Evolutionary conservation across 2,797 vertebrate genomes (phyloP), one percentile per base, ranked within the genome.

Genomic region (Phataginus tetradactyla): DNA sequence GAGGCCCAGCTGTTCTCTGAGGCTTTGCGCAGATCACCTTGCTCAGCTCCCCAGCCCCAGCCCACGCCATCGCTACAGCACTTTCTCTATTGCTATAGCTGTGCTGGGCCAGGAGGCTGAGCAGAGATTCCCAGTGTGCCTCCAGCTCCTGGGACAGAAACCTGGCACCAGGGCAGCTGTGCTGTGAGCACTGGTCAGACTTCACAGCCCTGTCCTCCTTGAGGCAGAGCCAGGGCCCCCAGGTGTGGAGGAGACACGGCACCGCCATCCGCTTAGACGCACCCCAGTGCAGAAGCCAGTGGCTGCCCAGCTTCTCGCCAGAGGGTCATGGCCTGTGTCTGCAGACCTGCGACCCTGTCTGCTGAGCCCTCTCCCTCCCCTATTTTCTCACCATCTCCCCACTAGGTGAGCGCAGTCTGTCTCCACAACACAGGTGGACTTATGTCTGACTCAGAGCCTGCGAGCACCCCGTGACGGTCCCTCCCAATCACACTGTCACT

Each of bases 401-500:
- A 29, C 21, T 64, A 39, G 88, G 3, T 0, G 32, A 51, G 45
- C 32, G 39, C 66, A 11, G 61, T 34, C 84, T 93, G 83, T 95
- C 96, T 42, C 18, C 29, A 32, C 4, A 17, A 23, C 3, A 5
- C 79, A 51, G n/a, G 27, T 68, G 63, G 8, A 39, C 1, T 90
- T 61, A 51, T 10, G 23, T 88, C 93, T 96, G 89, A 91, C 95
- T 95, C 86, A 69, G 86, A 68, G 96, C 93, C 94, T 68, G 17
- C 69, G 86, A 69, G 32, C 66, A 55, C 92, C 95, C 49, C 32
- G 63, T 51, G 96, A 95, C 96, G 85, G 87, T 94, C 95, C 83
- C 34, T 75, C 83, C 81, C 45, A 86, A 90, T 96, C 90, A 96
- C 93, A 71, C 86, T 87, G n/a, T 86, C 95, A 55, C 75, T 86